Base-by-base conservation (phyloP, 2,888 invertebrate species). In the Serrognathus titanus region DNA sequence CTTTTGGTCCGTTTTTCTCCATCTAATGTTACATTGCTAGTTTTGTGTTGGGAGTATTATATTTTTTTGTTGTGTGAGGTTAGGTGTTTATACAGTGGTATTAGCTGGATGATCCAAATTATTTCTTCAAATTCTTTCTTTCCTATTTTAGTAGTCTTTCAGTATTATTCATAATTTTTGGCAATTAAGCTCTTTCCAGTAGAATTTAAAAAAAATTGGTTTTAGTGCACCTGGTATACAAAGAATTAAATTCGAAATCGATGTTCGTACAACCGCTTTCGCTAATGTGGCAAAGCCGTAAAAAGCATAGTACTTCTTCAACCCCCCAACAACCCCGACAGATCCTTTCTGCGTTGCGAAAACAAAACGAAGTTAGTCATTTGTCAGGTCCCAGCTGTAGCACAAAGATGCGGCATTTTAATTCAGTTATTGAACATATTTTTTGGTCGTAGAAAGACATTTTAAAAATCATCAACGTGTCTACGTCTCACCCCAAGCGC, bases 381-480 rank as follows among this genome's bases (percentile, higher is more conserved):
- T 77, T 77, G 76, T 77, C 76, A 76, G 62, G 64, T 53, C 69
- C 59, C 69, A 68, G 66, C 66, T 67, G 68, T 61, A 61, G 54
- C 62, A 52, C 60, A 63, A 63, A 67, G 69, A 63, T 62, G 67
- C 67, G 67, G 67, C 74, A 74, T 76, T 77, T 77, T 77, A 77
- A 77, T 77, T 77, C 76, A 75, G 74, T 77, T 77, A 77, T 76
- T 74, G 75, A 76, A 73, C 76, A 76, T 73, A 76, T 76, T 76
- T 77, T 76, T 76, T 74, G 73, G 72, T 68, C 70, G 72, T 65
- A 63, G 67, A 70, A 69, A 75, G 74, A 75, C 74, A 72, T 75
- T 77, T 77, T 76, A 76, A 77, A 77, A 77, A 76, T 76, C 76
- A 77, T 77, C 76, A 77, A 74, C 62, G 63, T 65, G 66, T 62